These are phyloP conservation scores for Oostethus manadensis DNA, from an alignment of 2,113 vertebrate genomes.

Conservation along the genomic window DNA sequence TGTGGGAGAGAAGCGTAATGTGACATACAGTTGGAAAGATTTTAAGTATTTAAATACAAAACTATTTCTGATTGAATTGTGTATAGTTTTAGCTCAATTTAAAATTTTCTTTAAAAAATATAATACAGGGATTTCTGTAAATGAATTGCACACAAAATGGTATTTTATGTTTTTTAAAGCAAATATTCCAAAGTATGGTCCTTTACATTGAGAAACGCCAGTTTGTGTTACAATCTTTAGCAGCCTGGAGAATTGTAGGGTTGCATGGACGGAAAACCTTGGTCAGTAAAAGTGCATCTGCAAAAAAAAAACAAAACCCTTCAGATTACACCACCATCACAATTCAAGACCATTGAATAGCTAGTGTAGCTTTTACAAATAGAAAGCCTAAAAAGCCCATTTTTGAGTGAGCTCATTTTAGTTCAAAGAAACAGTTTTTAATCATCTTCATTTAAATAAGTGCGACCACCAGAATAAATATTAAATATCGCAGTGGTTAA, in stretches of 20 bases:
- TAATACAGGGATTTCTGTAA: too few relatives aligned
- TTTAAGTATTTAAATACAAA: not conserved
- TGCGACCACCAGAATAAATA: constrained; percentile 64
- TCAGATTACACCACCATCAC: constrained; percentile 10
- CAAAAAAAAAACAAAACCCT: not conserved
- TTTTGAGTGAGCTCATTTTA: constrained; percentile 33
- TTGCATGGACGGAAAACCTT: constrained; percentile 15
- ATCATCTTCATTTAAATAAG: constrained; percentile 55
- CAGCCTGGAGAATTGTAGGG: too few relatives aligned
- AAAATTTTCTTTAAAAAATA: too few relatives aligned
- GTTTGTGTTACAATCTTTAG: not conserved
- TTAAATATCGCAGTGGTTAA: constrained; percentile 61
- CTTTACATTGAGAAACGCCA: not conserved
- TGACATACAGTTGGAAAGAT: too few relatives aligned
- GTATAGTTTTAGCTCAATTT: too few relatives aligned
- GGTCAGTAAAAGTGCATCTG: constrained; percentile 10
- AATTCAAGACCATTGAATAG: not conserved
- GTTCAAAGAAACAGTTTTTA: constrained; percentile 44
- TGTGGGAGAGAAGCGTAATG: too few relatives aligned
- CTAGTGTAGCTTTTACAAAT: constrained; percentile 14
- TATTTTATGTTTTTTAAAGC: not conserved
- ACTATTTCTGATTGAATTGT: not conserved
- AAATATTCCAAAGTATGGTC: not conserved
- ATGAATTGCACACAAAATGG: not conserved
- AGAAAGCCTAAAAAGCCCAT: constrained; percentile 36